Percentiles rank a stretch among this genome's conserved stretches.
Conservation (phyloP, 2,797 vertebrate genomes). For the Cyclopterus lumpus region DNA sequence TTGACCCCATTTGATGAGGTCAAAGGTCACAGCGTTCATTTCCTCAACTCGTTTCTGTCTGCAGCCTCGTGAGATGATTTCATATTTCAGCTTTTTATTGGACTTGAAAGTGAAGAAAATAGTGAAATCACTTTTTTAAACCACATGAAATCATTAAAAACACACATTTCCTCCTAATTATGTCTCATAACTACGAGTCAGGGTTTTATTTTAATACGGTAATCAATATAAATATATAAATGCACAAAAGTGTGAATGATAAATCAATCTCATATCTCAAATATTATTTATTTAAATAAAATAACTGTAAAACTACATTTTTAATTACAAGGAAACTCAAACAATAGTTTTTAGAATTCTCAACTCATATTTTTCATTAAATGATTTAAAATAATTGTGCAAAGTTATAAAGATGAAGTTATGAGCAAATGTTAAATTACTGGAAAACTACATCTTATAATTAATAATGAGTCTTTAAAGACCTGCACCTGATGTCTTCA, state of each 20-base stretch:
- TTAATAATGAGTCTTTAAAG: too few relatives aligned
- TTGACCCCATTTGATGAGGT: neutral
- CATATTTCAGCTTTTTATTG: neutral
- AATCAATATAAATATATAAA: neutral
- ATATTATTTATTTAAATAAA: neutral
- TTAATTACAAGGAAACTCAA: too few relatives aligned
- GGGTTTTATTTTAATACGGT: neutral
- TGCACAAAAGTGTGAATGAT: neutral
- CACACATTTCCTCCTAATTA: neutral
- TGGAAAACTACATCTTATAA: too few relatives aligned
- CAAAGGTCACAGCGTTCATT: conserved; percentile 2
- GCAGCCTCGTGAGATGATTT: neutral
- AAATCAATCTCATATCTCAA: neutral
- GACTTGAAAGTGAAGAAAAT: neutral
- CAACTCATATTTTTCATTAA: neutral
- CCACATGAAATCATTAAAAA: neutral
- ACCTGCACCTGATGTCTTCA: neutral
- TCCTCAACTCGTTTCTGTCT: neutral
- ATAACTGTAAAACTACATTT: neutral
- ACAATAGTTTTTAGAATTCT: neutral
- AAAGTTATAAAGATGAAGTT: too few relatives aligned
- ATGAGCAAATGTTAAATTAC: too few relatives aligned
- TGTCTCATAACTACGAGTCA: neutral
- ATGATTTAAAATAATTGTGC: neutral
- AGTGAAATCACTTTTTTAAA: neutral